Evolutionary conservation across 1,140 invertebrate species (phyloP).

Genomic region (Diorhabda sublineata): DNA sequence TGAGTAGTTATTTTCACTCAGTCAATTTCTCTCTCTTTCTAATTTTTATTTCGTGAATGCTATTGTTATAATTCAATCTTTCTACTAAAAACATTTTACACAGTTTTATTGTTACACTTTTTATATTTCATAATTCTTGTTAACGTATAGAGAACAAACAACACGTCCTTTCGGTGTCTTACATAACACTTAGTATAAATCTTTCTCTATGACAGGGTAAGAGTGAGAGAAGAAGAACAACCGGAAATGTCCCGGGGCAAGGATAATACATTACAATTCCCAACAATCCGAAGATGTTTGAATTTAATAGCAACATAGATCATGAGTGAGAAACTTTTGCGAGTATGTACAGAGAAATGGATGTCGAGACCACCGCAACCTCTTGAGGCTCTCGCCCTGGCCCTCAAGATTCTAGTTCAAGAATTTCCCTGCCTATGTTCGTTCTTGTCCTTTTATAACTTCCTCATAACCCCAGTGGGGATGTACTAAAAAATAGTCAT

Average conservation of each 20-base stretch:
- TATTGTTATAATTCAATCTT: too few relatives aligned
- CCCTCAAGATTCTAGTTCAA: constrained; percentile 4
- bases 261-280: constrained; percentile 48
- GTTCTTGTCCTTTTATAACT: not conserved
- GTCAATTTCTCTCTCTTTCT: too few relatives aligned
- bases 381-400: constrained; percentile 14
- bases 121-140: too few relatives aligned
- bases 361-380: constrained; percentile 44
- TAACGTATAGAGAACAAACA: not conserved
- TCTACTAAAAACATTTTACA: too few relatives aligned
- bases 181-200: constrained; percentile 7
- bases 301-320: constrained; percentile 49
- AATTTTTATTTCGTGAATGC: too few relatives aligned
- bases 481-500: too few relatives aligned
- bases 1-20: too few relatives aligned
- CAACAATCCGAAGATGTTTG: constrained; percentile 48
- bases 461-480: not conserved
- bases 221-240: constrained; percentile 9
- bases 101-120: too few relatives aligned
- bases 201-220: not conserved
- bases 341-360: constrained; percentile 45
- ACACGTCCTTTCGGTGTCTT: not conserved
- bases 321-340: constrained; percentile 44
- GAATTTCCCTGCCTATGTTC: constrained; percentile 11
- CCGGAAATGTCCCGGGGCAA: constrained; percentile 36